These are phyloP conservation scores for Pteronotus mesoamericanus DNA, from an alignment of 2,797 vertebrate genomes.

Conservation along the genomic window DNA sequence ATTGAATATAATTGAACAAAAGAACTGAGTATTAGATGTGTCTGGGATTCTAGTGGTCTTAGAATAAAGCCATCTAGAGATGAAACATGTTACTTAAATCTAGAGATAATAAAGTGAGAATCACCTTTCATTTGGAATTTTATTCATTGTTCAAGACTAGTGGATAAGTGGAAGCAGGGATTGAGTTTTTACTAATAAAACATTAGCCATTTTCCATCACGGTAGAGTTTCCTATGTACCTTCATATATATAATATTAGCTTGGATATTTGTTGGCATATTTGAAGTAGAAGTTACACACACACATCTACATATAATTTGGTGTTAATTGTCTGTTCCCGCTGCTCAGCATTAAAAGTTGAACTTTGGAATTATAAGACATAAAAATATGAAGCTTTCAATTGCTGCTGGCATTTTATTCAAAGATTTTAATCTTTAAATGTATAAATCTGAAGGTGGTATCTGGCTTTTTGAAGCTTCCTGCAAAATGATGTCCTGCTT, in stretches of 20 bases:
- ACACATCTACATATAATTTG: background rate
- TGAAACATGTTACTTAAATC: background rate
- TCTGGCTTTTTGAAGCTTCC: background rate
- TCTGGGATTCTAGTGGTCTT: background rate
- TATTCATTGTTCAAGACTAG: background rate
- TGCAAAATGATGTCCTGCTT: background rate
- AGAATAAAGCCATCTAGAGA: background rate
- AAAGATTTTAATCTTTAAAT: background rate
- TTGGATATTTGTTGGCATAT: background rate
- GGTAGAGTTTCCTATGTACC: background rate
- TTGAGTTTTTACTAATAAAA: background rate
- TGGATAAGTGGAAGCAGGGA: background rate
- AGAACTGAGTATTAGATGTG: background rate
- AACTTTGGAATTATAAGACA: background rate
- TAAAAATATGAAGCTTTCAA: background rate
- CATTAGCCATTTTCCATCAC: background rate
- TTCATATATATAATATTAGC: background rate
- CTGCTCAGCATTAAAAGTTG: background rate
- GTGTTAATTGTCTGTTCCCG: background rate
- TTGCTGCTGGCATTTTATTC: background rate
- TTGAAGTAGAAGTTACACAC: background rate
- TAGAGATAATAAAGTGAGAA: constrained; percentile 6
- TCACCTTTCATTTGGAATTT: background rate
- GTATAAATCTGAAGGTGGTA: background rate
- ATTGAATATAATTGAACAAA: background rate